A percentile compares a stretch with the other conserved stretches of the same genome.
phyloP scores from a whole-genome alignment of 2,888 invertebrate genomes.

The Hydrotaea cyrtoneurina region DNA sequence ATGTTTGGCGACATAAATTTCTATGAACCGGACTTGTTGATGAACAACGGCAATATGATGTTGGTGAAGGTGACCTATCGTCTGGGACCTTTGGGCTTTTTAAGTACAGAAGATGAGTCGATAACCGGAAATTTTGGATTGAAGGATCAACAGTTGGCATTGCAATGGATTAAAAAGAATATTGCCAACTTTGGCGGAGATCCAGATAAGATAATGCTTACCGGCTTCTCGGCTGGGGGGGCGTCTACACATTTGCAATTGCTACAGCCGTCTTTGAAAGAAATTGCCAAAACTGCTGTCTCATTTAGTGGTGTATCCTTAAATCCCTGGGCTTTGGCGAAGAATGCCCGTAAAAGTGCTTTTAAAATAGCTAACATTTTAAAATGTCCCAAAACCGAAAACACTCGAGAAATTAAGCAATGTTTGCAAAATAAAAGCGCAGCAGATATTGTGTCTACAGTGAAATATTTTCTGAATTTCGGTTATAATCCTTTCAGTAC shows the following conservation, averaged over 20 bases:
- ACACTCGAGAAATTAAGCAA: constrained; percentile 83
- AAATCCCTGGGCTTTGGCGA: constrained; percentile 83
- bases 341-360: constrained; percentile 83
- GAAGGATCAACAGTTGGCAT: constrained; percentile 87
- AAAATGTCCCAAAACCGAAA: constrained; percentile 83
- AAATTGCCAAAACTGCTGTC: constrained; percentile 67
- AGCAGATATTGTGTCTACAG: constrained; percentile 83
- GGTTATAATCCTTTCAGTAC: constrained; percentile 87
- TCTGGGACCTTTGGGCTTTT: constrained; percentile 87
- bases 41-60: constrained; percentile 84
- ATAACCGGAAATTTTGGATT: constrained; percentile 88
- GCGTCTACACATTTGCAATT: constrained; percentile 89
- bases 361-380: constrained; percentile 83
- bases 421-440: constrained; percentile 85
- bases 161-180: constrained; percentile 87
- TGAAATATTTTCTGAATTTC: constrained; percentile 80
- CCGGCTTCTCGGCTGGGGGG: constrained; percentile 88
- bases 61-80: constrained; percentile 87
- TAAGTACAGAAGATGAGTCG: constrained; percentile 87
- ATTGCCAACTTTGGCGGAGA: constrained; percentile 88
- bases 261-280: constrained; percentile 81
- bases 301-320: constrained; percentile 88
- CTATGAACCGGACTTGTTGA: constrained; percentile 82
- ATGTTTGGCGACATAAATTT: constrained; percentile 84
- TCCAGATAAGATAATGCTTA: constrained; percentile 85